Evolutionary conservation across 2,113 vertebrate species (phyloP), one percentile per base, ranked within the genome.

Genomic region (Eulemur macaco): DNA sequence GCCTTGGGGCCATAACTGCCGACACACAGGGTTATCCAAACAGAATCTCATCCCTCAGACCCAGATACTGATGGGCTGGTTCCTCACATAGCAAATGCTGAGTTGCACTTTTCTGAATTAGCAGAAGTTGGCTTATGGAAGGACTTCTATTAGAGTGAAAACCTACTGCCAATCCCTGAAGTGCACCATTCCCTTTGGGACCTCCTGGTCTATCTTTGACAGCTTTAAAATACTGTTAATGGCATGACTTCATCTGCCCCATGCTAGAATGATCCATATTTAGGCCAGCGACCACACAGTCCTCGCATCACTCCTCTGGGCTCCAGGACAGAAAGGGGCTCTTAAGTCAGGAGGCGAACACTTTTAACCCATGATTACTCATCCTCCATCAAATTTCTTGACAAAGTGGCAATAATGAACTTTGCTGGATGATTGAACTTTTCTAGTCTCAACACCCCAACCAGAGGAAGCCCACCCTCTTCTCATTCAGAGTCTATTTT

Each of bases 241-340:
- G 96, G 96, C 76, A 93, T 96, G 94, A 97, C 95, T 91, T 96
- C 97, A 94, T 97, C 89, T 15, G 47, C 94, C 89, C 86, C 17
- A 74, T 1, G 7, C 58, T 69, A 90, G 89, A 95, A 85, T 0
- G 2, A 97, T 96, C 97, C 95, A 74, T 89, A 95, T 95, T 98
- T 96, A 98, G 96, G 86, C 18, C 29, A 78, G 64, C 96, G 94
- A 93, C 69, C 94, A 91, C 93, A 93, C 21, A 85, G 71, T 82
- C 93, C 91, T 96, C n/a, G 47, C 14, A 34, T 96, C 80, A 82
- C 86, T 84, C 47, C 39, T 5, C 69, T 21, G 34, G 77, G 54
- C 92, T 91, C 73, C 17, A 86, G 64, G 69, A 80, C 2, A 86
- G 74, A 74, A 88, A 92, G 31, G 50, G 71, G 17, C 58, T 87